Evolutionary conservation across 2,113 vertebrate species (phyloP).

Genomic region (Murina feae): DNA sequence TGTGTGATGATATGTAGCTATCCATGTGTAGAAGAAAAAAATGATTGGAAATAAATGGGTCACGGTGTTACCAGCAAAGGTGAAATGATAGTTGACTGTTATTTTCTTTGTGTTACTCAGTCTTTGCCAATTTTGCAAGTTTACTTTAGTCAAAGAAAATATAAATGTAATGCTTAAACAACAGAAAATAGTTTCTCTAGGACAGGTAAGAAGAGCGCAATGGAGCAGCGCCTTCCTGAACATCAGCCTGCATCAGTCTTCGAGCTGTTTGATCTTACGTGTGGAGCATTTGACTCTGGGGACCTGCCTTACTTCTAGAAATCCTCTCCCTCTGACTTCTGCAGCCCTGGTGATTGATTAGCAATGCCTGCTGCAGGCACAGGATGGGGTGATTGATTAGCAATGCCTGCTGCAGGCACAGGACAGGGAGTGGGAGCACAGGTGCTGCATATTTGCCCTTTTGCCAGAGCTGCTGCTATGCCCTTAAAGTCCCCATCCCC

Average conservation of each 20-base stretch:
- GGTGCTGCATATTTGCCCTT: neutral
- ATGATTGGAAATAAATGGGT: neutral
- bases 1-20: neutral
- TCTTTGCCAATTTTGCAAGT: too few relatives aligned
- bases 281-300: neutral
- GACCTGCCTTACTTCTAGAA: neutral
- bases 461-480: neutral
- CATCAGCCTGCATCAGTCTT: neutral
- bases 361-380: too few relatives aligned
- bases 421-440: neutral
- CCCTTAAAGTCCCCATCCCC: neutral
- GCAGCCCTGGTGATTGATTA: neutral
- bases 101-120: too few relatives aligned
- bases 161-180: too few relatives aligned
- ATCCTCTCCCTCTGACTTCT: neutral
- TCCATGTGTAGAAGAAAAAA: neutral
- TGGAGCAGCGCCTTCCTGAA: too few relatives aligned
- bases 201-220: too few relatives aligned
- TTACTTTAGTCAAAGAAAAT: too few relatives aligned
- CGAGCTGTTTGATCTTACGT: neutral
- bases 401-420: too few relatives aligned
- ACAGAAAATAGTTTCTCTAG: too few relatives aligned
- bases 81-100: too few relatives aligned
- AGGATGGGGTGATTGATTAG: neutral
- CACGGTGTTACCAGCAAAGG: too few relatives aligned